phyloP scores from a whole-genome alignment of 2,113 vertebrate species.

The Hippolais icterina region DNA sequence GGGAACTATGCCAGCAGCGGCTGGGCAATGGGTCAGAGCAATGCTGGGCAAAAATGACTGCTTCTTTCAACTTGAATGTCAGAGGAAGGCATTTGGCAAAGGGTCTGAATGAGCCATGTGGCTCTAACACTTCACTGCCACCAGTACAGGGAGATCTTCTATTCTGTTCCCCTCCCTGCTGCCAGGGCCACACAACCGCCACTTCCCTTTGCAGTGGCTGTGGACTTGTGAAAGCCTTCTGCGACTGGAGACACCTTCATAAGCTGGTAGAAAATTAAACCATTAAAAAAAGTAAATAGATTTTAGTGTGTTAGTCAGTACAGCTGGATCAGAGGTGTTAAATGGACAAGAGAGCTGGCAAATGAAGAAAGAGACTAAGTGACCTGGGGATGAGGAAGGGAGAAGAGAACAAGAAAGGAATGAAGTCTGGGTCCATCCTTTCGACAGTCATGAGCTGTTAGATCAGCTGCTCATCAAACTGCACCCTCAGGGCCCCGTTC shows the following conservation, averaged over 20 bases:
- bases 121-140: not conserved
- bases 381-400: not conserved
- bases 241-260: not conserved
- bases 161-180: not conserved
- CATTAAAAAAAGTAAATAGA: not conserved
- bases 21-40: not conserved
- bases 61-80: not conserved
- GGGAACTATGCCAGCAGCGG: not conserved
- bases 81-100: not conserved
- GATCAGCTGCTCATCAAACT: not conserved
- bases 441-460: not conserved
- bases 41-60: not conserved
- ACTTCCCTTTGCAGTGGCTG: not conserved
- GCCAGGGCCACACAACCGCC: not conserved
- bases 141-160: not conserved
- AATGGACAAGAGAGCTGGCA: not conserved
- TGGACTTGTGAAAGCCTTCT: not conserved
- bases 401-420: not conserved
- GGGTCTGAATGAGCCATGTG: not conserved
- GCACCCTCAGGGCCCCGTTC: not conserved
- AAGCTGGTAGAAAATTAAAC: not conserved
- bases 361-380: not conserved
- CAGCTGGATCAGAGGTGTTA: not conserved
- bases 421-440: not conserved
- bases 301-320: not conserved